A percentile compares a stretch with the other conserved stretches of the same genome.
Evolutionary conservation across 2,797 vertebrate genomes (phyloP).

Genomic region (Threskiornis aethiopicus): DNA sequence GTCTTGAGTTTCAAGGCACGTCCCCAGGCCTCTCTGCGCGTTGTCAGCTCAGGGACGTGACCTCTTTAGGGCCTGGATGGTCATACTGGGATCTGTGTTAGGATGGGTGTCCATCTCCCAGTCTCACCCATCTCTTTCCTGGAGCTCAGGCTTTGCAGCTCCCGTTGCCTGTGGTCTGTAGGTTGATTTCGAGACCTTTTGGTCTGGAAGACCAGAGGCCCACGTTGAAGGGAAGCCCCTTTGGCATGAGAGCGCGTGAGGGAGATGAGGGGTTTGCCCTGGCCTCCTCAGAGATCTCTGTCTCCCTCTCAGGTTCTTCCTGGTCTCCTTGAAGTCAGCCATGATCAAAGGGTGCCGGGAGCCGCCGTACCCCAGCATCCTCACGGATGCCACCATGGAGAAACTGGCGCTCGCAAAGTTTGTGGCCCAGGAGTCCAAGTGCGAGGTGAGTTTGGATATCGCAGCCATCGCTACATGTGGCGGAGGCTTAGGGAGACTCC

Average conservation of each 20-base stretch:
- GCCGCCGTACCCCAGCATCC: conserved; percentile 89
- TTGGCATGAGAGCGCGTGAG: accelerated
- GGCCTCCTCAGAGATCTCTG: background rate
- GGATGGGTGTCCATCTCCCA: background rate
- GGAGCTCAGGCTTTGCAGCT: background rate
- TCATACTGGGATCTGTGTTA: background rate
- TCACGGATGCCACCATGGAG: conserved; percentile 98
- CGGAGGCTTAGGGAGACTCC: accelerated
- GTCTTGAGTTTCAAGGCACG: background rate
- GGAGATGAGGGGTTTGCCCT: background rate
- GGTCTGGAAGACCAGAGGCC: background rate
- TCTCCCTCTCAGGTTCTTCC: conserved; percentile 83
- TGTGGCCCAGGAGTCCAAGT: conserved; percentile 91
- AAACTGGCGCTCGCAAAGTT: conserved; percentile 94
- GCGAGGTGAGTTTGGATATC: conserved; percentile 80
- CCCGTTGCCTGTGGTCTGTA: background rate
- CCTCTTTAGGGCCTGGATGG: background rate
- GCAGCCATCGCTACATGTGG: accelerated
- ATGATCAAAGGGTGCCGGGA: conserved; percentile 94
- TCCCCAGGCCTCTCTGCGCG: background rate
- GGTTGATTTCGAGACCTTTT: background rate
- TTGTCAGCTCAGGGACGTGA: background rate
- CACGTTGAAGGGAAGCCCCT: background rate
- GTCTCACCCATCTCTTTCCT: background rate
- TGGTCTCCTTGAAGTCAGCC: conserved; percentile 87